Base-by-base conservation (phyloP, 2,888 invertebrate genomes). In the Acleris holmiana region DNA sequence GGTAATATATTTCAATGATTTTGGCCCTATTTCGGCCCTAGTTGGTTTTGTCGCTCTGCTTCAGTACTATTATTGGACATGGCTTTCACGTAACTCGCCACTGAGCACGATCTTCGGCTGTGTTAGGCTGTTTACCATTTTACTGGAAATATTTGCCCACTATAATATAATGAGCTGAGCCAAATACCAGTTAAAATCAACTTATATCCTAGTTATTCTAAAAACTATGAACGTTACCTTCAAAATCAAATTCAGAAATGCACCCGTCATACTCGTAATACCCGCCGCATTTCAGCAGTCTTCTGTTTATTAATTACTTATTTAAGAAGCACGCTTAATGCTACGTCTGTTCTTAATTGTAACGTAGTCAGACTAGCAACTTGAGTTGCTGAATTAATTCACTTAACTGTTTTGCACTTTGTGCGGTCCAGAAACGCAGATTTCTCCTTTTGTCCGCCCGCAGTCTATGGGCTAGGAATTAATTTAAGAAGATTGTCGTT, bases 401-500 rank as follows among this genome's bases (percentile, higher is more conserved):
- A 69, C 69, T 75, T 71, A 69, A 68, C 71, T 74, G 72, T 75
- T 75, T 70, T 75, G 72, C 73, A 71, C 72, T 76, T 72, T 71
- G 56, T 65, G 72, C 74, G 76, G 74, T 73, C 74, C 71, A 71
- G 67, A 71, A 73, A 75, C 77, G 76, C 71, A 70, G 73, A 75
- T 75, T 76, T 70, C 69, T 67, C 63, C 72, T 74, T 73, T 77
- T 76, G 78, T 77, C 75, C 73, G 73, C 66, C 53, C 46, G 53
- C 41, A 53, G 47, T 48, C 64, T 48, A 68, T 67, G 69, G 29
- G 71, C 70, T 74, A 71, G 65, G 74, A 71, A 77, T 80, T 78
- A 78, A 79, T 77, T 79, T 77, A 81, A 78, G 76, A 73, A 76
- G 76, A 79, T 79, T 77, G 73, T 71, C 68, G 71, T 72, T 74